Conservation (phyloP, 2,797 vertebrate genomes). For the Acipenser oxyrinchus region DNA sequence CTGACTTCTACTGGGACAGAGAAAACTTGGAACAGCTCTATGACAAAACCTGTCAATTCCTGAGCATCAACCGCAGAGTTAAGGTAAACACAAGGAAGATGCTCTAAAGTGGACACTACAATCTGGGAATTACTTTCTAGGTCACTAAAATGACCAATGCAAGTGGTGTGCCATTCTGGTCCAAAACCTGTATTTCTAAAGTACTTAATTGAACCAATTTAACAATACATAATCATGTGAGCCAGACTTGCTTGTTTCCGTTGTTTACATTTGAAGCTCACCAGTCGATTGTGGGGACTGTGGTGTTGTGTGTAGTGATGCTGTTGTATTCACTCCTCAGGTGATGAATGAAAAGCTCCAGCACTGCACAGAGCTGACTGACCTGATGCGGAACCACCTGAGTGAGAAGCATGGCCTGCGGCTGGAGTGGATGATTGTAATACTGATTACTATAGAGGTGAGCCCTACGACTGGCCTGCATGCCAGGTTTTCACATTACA, state of each 20-base stretch:
- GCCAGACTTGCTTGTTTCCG: no score
- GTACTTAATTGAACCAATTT: no score
- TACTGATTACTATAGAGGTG: constrained; percentile 96
- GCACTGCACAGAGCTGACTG: constrained; percentile 89
- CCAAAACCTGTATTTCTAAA: no score
- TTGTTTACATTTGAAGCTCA: no score
- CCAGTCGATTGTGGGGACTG: no score
- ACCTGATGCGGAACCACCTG: constrained; percentile 93
- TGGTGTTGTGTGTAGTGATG: no score
- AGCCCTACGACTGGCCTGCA: constrained; percentile 3
- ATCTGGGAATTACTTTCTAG: no score
- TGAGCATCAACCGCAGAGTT: constrained; percentile 90
- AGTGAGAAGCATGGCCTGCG: constrained; percentile 84
- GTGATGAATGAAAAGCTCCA: constrained; percentile 96
- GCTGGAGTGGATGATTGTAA: constrained; percentile 96
- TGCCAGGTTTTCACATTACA: no score
- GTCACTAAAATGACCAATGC: no score
- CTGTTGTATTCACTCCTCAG: constrained; percentile 38
- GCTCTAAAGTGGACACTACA: background rate
- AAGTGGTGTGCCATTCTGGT: no score
- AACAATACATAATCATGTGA: no score
- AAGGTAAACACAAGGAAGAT: constrained; percentile 57
- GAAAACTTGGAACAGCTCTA: constrained; percentile 93
- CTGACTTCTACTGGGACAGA: constrained; percentile 98
- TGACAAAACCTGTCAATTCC: constrained; percentile 92